Conservation (phyloP, 2,797 vertebrate genomes). For the Scyliorhinus canicula region DNA sequence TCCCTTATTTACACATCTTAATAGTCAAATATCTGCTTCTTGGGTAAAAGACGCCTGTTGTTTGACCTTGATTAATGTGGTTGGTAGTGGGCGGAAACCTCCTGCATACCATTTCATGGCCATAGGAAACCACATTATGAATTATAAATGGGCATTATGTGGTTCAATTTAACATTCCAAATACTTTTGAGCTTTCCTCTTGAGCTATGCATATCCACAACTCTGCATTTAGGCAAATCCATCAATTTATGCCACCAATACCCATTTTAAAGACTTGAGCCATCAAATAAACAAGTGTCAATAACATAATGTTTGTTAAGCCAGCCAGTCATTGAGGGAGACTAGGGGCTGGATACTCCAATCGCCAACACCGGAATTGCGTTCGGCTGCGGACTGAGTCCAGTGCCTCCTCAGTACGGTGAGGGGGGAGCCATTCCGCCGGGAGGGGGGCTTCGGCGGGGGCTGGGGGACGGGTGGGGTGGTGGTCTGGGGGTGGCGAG, state of each 20-base stretch:
- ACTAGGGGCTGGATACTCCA: too few relatives aligned
- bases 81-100: neutral
- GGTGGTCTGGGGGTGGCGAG: too few relatives aligned
- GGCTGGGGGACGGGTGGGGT: too few relatives aligned
- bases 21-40: neutral
- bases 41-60: neutral
- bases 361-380: too few relatives aligned
- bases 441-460: too few relatives aligned
- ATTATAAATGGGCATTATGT: neutral
- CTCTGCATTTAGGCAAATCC: neutral
- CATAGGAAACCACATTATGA: neutral
- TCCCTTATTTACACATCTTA: neutral
- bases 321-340: too few relatives aligned
- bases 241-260: neutral
- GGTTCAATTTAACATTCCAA: neutral
- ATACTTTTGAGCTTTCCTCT: neutral
- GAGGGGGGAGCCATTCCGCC: too few relatives aligned
- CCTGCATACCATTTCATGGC: neutral
- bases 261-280: neutral
- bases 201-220: neutral
- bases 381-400: too few relatives aligned
- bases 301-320: neutral
- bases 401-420: too few relatives aligned
- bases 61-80: neutral
- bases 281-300: neutral